Conservation (phyloP, 1,140 invertebrate genomes). For the Aleiodes sp. region DNA sequence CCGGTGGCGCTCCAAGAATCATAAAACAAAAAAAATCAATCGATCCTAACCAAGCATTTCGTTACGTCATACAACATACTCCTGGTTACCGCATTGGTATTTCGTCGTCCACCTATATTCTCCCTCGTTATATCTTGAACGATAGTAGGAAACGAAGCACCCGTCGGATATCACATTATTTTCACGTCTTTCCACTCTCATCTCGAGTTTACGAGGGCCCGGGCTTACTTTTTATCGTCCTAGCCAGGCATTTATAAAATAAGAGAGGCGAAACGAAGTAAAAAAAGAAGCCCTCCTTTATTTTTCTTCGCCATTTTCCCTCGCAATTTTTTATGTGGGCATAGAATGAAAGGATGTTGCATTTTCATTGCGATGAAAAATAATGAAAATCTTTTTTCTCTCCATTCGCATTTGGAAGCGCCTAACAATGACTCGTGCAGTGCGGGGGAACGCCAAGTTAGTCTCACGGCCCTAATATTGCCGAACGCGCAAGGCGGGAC, state of each 20-base stretch:
- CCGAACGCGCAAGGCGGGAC: conserved; percentile 20
- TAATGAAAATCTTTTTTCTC: neutral
- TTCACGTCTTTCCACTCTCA: conserved; percentile 16
- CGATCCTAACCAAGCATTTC: conserved; percentile 40
- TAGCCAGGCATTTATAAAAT: conserved; percentile 14
- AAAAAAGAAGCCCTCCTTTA: neutral
- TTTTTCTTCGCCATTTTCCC: neutral
- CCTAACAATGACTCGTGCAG: neutral
- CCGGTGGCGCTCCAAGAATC: conserved; percentile 43
- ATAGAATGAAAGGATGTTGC: conserved; percentile 4
- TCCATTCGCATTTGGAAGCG: neutral
- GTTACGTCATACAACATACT: neutral
- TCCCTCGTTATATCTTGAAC: conserved; percentile 1
- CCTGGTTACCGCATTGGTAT: neutral
- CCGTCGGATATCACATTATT: conserved; percentile 14
- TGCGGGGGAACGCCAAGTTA: neutral
- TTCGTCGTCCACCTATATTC: neutral
- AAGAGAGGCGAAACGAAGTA: neutral
- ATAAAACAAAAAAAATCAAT: conserved; percentile 55
- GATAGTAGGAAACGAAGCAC: conserved; percentile 10
- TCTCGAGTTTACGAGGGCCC: conserved; percentile 12
- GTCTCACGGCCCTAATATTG: conserved; percentile 34
- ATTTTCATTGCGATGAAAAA: neutral
- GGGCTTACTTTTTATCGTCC: conserved; percentile 11
- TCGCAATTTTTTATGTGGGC: neutral